Percentiles rank a stretch among this genome's conserved stretches.
Conservation (phyloP, 2,113 vertebrate species). For the Neodon shergylaensis region DNA sequence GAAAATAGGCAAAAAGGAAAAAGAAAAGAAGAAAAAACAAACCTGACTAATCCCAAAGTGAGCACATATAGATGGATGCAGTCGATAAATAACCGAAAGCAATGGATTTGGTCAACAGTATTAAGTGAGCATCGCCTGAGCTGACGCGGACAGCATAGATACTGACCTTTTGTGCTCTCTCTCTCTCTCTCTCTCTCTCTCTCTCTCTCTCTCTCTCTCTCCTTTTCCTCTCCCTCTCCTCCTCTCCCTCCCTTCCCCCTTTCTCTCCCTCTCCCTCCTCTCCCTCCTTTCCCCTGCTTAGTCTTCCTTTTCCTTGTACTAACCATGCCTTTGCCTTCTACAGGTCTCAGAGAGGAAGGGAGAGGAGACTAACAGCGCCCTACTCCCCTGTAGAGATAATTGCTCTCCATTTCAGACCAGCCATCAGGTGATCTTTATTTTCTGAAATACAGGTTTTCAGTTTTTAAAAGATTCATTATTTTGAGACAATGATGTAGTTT, state of each 20-base stretch:
- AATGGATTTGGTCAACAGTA: background rate
- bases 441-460: background rate
- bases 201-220: accelerated
- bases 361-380: accelerated
- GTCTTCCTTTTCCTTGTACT: background rate
- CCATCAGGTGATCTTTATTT: background rate
- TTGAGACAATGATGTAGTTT: background rate
- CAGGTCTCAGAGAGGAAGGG: background rate
- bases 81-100: background rate
- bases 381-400: background rate
- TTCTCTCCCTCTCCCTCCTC: no score
- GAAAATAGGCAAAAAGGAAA: background rate
- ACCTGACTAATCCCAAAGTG: background rate
- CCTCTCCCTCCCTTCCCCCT: no score
- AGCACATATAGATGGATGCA: background rate
- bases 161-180: background rate
- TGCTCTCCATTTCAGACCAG: background rate
- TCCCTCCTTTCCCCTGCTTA: background rate
- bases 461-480: constrained; percentile 22
- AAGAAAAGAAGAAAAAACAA: constrained; percentile 1
- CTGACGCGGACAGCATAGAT: background rate
- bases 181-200: background rate
- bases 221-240: background rate
- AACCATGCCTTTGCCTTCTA: background rate
- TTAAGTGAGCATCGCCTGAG: background rate